Conservation (phyloP, 2,113 vertebrate species). For the Notothenia coriiceps region DNA sequence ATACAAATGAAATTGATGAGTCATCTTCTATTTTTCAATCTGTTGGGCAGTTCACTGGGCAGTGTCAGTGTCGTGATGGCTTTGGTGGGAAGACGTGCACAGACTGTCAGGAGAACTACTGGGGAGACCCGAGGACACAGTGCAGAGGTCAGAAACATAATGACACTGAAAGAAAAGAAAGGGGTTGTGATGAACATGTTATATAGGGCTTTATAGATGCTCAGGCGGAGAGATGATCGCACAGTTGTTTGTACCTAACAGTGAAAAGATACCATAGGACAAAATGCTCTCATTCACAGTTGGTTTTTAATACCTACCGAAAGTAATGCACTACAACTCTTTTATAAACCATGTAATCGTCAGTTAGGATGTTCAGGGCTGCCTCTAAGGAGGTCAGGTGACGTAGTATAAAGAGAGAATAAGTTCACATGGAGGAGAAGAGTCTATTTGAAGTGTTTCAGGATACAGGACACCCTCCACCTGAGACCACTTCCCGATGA, state of each 20-base stretch:
- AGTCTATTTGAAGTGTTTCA: too few species aligned
- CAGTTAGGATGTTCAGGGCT: too few species aligned
- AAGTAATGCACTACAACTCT: too few species aligned
- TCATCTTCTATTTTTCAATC: background rate
- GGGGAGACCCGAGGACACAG: constrained; percentile 91
- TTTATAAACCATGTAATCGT: too few species aligned
- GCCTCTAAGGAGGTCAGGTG: too few species aligned
- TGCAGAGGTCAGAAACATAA: constrained; percentile 87
- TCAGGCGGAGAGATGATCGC: background rate
- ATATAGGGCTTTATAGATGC: background rate
- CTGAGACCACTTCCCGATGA: too few species aligned
- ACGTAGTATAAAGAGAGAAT: too few species aligned
- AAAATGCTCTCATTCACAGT: too few species aligned
- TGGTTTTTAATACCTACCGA: too few species aligned
- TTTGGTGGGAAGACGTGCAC: constrained; percentile 93
- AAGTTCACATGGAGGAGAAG: too few species aligned
- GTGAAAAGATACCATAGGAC: background rate
- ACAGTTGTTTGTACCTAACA: background rate
- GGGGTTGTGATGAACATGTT: background rate
- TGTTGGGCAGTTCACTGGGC: constrained; percentile 90
- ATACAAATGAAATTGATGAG: background rate
- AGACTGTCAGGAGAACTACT: constrained; percentile 94
- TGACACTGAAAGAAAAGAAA: background rate
- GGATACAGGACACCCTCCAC: too few species aligned
- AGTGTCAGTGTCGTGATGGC: constrained; percentile 93